Conservation (phyloP, 2,113 vertebrate genomes). For the Sapayoa aenigma region DNA sequence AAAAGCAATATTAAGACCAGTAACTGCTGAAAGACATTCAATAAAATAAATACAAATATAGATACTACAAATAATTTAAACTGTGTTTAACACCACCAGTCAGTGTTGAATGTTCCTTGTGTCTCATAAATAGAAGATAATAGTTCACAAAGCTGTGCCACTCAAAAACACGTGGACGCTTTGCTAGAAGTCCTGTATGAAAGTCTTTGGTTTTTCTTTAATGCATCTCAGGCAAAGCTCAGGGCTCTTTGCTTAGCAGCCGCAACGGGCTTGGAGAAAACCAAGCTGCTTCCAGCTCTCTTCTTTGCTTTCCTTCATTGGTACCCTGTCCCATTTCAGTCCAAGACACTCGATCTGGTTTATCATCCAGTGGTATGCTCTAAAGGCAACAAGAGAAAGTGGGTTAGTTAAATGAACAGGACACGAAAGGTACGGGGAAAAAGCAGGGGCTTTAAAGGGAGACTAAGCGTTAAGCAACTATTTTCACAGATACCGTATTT, state of each 20-base stretch:
- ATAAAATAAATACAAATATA: conserved; percentile 92
- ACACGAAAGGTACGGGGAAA: not conserved
- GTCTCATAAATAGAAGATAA: conserved; percentile 65
- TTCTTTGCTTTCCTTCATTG: conserved; percentile 65
- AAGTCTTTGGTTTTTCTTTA: conserved; percentile 71
- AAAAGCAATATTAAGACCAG: conserved; percentile 75
- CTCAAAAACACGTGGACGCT: not conserved
- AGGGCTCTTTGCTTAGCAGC: conserved; percentile 57
- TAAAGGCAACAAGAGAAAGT: not conserved
- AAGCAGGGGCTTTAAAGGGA: not conserved
- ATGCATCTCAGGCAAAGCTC: conserved; percentile 55
- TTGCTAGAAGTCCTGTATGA: conserved; percentile 28
- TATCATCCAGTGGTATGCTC: conserved; percentile 44
- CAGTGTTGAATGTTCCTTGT: conserved; percentile 50
- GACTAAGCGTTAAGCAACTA: not conserved
- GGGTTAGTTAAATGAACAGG: not conserved
- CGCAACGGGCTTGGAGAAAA: conserved; percentile 37
- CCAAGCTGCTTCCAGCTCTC: conserved; percentile 47
- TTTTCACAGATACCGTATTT: not conserved
- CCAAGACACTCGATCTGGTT: conserved; percentile 63
- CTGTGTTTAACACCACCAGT: conserved; percentile 51
- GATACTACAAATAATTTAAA: conserved; percentile 89
- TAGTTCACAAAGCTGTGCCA: conserved; percentile 22
- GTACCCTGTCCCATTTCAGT: conserved; percentile 66
- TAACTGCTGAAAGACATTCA: conserved; percentile 75